Percentiles rank a stretch among this genome's conserved stretches.
These are phyloP conservation scores for Arctocebus calabarensis DNA, from an alignment of 2,797 vertebrate species.

Conservation along the genomic window DNA sequence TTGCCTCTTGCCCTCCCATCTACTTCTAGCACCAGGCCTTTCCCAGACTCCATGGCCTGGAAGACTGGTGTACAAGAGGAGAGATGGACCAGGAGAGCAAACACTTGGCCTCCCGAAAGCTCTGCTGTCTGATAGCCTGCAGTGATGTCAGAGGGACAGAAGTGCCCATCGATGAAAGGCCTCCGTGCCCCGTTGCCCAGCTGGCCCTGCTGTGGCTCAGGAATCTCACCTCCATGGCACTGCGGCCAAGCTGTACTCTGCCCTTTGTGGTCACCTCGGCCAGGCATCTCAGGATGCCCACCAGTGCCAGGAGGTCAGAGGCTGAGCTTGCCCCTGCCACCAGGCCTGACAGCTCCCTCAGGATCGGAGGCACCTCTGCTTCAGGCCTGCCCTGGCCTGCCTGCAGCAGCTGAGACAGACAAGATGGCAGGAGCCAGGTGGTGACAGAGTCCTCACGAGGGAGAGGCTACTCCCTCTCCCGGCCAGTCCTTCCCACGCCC, in stretches of 20 bases:
- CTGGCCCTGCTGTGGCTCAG: neutral
- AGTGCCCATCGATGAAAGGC: neutral
- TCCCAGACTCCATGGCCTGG: neutral
- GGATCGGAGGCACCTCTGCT: constrained; percentile 20
- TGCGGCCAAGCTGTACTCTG: constrained; percentile 31
- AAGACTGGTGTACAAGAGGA: neutral
- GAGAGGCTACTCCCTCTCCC: neutral
- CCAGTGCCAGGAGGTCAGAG: constrained; percentile 65
- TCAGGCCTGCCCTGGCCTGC: constrained; percentile 78
- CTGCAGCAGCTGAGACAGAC: constrained; percentile 77
- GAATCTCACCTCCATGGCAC: constrained; percentile 74
- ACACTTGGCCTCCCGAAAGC: neutral
- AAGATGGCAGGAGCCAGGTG: neutral
- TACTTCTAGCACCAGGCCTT: neutral
- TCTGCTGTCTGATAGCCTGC: neutral
- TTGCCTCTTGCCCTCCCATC: neutral
- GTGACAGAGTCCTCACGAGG: rapidly evolving
- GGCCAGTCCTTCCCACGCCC: neutral
- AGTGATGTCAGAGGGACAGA: neutral
- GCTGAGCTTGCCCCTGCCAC: neutral
- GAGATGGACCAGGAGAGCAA: neutral
- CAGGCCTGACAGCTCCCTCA: constrained; percentile 44
- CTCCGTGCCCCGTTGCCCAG: too few species aligned
- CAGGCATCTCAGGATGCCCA: constrained; percentile 64
- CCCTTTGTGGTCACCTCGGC: constrained; percentile 52